Conservation (phyloP, 1,140 invertebrate genomes). For the Sinonovacula constricta region DNA sequence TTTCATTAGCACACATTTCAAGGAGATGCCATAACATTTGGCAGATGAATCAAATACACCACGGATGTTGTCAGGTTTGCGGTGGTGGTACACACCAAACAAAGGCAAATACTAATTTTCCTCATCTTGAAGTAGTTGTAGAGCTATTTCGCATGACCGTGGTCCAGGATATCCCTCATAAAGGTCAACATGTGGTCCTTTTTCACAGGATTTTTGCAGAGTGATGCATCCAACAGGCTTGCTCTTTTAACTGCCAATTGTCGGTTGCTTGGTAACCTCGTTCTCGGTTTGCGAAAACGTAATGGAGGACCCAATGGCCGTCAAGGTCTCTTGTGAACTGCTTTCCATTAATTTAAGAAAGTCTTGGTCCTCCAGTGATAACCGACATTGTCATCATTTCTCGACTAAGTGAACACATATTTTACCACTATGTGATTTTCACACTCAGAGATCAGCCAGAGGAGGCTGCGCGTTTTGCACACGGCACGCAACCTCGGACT, state of each 20-base stretch:
- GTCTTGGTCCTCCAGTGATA: background rate
- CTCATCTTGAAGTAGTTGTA: background rate
- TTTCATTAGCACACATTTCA: constrained; percentile 46
- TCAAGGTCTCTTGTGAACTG: constrained; percentile 6
- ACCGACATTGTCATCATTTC: constrained; percentile 23
- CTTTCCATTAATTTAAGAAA: constrained; percentile 19
- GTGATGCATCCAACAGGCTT: constrained; percentile 6
- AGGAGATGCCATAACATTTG: constrained; percentile 27
- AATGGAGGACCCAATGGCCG: constrained; percentile 51
- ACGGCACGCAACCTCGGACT: too few species aligned
- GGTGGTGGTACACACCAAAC: constrained; percentile 52
- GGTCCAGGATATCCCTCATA: background rate
- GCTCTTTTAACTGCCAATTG: background rate
- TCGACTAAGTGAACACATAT: constrained; percentile 23
- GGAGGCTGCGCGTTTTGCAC: too few species aligned
- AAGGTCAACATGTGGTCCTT: constrained; percentile 34
- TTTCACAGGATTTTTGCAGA: constrained; percentile 34
- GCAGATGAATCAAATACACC: constrained; percentile 53
- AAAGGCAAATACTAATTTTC: constrained; percentile 51
- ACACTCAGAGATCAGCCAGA: too few species aligned
- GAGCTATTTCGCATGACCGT: constrained; percentile 28
- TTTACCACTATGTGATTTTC: constrained; percentile 7
- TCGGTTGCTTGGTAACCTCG: constrained; percentile 44
- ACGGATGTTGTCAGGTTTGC: constrained; percentile 26
- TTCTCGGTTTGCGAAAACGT: constrained; percentile 18